Conservation (phyloP, 2,888 invertebrate genomes). For the Xestia sexstrigata region DNA sequence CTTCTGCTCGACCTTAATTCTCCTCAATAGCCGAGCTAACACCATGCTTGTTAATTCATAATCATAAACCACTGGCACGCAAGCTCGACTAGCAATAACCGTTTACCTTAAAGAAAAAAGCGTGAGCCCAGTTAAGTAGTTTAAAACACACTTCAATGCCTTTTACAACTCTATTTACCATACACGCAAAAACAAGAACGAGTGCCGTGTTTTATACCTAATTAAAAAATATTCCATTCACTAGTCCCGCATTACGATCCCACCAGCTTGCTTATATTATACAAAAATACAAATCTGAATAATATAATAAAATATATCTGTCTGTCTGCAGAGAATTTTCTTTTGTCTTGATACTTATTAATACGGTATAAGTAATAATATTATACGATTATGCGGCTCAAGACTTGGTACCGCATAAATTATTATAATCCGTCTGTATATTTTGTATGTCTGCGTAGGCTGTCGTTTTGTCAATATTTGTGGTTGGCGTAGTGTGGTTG, state of each 20-base stretch:
- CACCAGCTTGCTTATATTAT: slow-evolving; percentile 2
- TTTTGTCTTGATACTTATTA: slow-evolving; percentile 50
- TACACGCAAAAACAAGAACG: slow-evolving; percentile 18
- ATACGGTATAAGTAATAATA: slow-evolving; percentile 49
- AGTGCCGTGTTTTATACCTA: slow-evolving; percentile 38
- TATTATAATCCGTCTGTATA: slow-evolving; percentile 41
- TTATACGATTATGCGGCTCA: slow-evolving; percentile 47
- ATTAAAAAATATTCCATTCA: slow-evolving; percentile 41
- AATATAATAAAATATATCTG: slow-evolving; percentile 34
- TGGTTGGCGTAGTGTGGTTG: neutral
- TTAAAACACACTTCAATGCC: slow-evolving; percentile 28
- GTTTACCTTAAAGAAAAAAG: slow-evolving; percentile 1
- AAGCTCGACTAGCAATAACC: neutral
- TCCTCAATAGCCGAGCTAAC: too few species aligned
- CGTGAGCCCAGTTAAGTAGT: slow-evolving; percentile 26
- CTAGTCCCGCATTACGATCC: slow-evolving; percentile 5
- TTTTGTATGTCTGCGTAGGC: slow-evolving; percentile 29
- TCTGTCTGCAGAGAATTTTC: slow-evolving; percentile 42
- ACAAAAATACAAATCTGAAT: slow-evolving; percentile 36
- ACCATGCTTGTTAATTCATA: slow-evolving; percentile 1
- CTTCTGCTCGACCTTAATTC: neutral
- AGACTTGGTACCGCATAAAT: slow-evolving; percentile 43
- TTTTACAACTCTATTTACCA: slow-evolving; percentile 36
- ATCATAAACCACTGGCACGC: neutral
- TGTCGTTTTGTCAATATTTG: slow-evolving; percentile 22